These are phyloP conservation scores for Cardiocondyla obscurior DNA, from an alignment of 1,140 invertebrate genomes.

Conservation along the genomic window DNA sequence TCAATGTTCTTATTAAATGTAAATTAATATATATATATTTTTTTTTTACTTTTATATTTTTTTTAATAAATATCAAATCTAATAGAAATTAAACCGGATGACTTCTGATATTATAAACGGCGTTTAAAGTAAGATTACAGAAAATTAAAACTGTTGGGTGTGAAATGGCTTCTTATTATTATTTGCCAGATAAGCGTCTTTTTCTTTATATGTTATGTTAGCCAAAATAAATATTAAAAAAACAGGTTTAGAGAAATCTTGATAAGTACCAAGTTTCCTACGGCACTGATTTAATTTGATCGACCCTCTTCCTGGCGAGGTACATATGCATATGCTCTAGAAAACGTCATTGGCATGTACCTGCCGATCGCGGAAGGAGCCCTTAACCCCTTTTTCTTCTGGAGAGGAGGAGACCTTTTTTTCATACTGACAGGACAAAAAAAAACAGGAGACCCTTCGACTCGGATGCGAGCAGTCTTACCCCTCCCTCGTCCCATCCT, in stretches of 20 bases:
- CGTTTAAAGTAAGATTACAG: not conserved
- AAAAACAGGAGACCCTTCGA: constrained; percentile 57
- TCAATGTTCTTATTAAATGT: not conserved
- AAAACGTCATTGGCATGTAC: constrained; percentile 75
- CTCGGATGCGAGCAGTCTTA: constrained; percentile 67
- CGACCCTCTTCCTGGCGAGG: constrained; percentile 67
- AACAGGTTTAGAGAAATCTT: not conserved
- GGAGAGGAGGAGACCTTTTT: constrained; percentile 67
- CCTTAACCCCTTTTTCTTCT: constrained; percentile 69
- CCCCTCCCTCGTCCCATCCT: constrained; percentile 71
- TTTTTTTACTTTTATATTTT: not conserved
- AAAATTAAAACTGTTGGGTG: not conserved
- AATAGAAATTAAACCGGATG: not conserved
- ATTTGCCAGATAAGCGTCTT: not conserved
- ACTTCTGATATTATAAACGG: not conserved
- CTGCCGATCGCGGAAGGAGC: constrained; percentile 73
- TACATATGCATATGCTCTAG: constrained; percentile 77
- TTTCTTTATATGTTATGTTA: not conserved
- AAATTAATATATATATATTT: not conserved
- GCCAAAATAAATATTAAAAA: not conserved
- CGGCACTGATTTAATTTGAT: constrained; percentile 68
- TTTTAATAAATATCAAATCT: not conserved
- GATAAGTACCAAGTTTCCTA: constrained; percentile 27
- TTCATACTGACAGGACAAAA: constrained; percentile 59
- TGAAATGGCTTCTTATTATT: not conserved